Evolutionary conservation across 2,888 invertebrate species (phyloP).

Genomic region (Agonopterix alstromeriana): DNA sequence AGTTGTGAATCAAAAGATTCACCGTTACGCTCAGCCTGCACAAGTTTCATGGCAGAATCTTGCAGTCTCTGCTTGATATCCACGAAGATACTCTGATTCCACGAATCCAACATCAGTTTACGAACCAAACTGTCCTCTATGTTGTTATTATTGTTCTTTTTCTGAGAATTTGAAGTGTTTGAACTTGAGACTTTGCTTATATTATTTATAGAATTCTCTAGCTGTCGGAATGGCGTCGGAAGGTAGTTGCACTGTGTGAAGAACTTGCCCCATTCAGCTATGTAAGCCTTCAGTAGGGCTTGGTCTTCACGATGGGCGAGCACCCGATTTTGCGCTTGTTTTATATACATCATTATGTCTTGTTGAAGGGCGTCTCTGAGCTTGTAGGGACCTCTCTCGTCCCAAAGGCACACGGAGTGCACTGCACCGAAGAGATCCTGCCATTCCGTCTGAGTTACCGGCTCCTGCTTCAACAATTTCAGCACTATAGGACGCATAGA

Average conservation of each 20-base stretch:
- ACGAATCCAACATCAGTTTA: slow-evolving; percentile 97
- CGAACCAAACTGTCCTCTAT: slow-evolving; percentile 94
- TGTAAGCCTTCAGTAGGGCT: slow-evolving; percentile 96
- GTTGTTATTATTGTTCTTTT: slow-evolving; percentile 74
- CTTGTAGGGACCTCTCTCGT: slow-evolving; percentile 94
- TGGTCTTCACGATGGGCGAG: slow-evolving; percentile 95
- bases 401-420: slow-evolving; percentile 97
- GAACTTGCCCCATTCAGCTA: slow-evolving; percentile 98
- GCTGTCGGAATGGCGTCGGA: slow-evolving; percentile 95
- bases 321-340: slow-evolving; percentile 93
- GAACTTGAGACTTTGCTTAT: slow-evolving; percentile 60
- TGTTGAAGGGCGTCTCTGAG: slow-evolving; percentile 91
- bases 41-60: slow-evolving; percentile 97
- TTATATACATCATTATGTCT: slow-evolving; percentile 96
- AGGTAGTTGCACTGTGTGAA: slow-evolving; percentile 98
- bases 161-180: slow-evolving; percentile 56
- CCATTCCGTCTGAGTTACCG: slow-evolving; percentile 97
- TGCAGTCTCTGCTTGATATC: slow-evolving; percentile 95
- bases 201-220: slow-evolving; percentile 88
- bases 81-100: slow-evolving; percentile 98
- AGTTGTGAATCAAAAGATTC: slow-evolving; percentile 98
- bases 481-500: slow-evolving; percentile 95
- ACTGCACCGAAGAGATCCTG: slow-evolving; percentile 98
- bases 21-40: slow-evolving; percentile 97
- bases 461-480: slow-evolving; percentile 94